Percentiles rank a stretch among this genome's conserved stretches.
Conservation (phyloP, 2,888 invertebrate genomes). For the Yponomeuta cagnagella region DNA sequence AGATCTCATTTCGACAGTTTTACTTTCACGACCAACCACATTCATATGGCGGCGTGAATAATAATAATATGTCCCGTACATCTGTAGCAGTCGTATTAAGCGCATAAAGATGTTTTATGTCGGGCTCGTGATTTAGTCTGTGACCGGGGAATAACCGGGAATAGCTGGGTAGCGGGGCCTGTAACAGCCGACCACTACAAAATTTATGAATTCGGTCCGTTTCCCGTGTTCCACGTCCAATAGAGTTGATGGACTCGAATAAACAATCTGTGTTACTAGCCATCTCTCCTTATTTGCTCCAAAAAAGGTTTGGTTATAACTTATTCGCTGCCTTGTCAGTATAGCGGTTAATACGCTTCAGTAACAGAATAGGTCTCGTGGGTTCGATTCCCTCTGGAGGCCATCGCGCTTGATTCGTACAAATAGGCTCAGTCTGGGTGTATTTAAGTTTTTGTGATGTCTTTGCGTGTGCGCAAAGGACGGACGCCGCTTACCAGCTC, state of each 20-base stretch:
- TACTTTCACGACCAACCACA: background rate
- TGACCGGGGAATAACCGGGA: slow-evolving; percentile 1
- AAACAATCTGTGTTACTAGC: background rate
- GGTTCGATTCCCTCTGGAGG: too few relatives aligned
- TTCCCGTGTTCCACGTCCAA: background rate
- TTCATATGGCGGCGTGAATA: background rate
- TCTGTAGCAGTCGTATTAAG: slow-evolving; percentile 14
- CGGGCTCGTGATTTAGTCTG: slow-evolving; percentile 6
- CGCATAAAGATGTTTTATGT: slow-evolving; percentile 13
- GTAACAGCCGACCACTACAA: background rate
- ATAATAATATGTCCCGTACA: slow-evolving; percentile 11
- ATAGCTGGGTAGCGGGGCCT: background rate
- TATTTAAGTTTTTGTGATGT: too few relatives aligned
- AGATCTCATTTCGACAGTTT: background rate
- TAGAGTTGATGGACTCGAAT: background rate
- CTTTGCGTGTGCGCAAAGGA: too few relatives aligned
- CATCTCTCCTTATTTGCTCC: background rate
- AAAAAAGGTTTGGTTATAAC: background rate
- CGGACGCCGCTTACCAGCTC: too few relatives aligned
- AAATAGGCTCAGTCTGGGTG: too few relatives aligned
- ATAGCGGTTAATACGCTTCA: too few relatives aligned
- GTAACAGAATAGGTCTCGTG: too few relatives aligned
- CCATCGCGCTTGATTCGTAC: too few relatives aligned
- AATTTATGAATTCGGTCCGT: background rate
- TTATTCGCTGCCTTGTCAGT: too few relatives aligned